Percentiles rank a stretch among this genome's conserved stretches.
Evolutionary conservation across 1,140 invertebrate genomes (phyloP).

Genomic region (Lucilia sericata): DNA sequence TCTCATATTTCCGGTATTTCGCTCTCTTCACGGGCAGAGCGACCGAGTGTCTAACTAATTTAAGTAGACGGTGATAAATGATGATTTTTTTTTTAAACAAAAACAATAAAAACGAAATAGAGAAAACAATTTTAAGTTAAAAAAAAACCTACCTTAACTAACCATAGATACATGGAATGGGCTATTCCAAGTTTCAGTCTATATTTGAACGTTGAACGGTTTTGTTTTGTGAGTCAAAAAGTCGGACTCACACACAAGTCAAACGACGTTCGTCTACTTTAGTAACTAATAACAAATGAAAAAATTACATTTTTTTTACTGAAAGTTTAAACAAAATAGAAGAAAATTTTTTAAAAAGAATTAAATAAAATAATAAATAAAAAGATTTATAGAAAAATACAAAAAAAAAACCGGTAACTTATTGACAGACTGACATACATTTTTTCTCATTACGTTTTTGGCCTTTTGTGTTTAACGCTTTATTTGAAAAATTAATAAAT

Average conservation of each 20-base stretch:
- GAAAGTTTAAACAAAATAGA: slow-evolving; percentile 6
- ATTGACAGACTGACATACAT: background rate
- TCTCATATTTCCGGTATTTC: background rate
- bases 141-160: slow-evolving; percentile 6
- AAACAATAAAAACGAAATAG: background rate
- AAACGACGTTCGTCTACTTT: background rate
- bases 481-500: background rate
- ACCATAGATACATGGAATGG: background rate
- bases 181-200: slow-evolving; percentile 37
- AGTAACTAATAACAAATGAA: background rate
- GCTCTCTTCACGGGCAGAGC: background rate
- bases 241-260: background rate
- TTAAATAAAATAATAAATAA: background rate
- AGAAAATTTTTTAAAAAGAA: background rate
- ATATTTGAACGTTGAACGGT: slow-evolving; percentile 39
- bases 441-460: background rate
- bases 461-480: background rate
- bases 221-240: slow-evolving; percentile 12
- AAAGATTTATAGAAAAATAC: background rate
- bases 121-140: background rate
- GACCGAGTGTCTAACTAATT: background rate
- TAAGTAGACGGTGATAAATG: background rate
- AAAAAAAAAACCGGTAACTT: background rate
- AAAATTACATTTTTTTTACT: slow-evolving; percentile 13
- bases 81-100: background rate